phyloP scores from a whole-genome alignment of 2,113 vertebrate genomes.

The Passer domesticus region DNA sequence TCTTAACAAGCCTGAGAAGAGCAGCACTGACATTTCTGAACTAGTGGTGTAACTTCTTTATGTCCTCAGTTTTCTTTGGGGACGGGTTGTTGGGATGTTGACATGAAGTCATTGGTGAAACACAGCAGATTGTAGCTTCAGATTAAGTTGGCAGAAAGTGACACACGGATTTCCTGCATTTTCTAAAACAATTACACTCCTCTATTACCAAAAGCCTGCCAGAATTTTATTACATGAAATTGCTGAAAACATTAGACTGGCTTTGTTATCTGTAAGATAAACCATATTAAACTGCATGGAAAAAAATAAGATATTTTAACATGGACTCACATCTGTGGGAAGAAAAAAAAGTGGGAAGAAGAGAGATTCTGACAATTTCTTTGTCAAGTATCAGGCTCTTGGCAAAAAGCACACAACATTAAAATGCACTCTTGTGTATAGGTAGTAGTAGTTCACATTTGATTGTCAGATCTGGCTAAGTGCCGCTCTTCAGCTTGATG shows the following conservation, averaged over 20 bases:
- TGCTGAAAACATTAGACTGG: not conserved
- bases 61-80: not conserved
- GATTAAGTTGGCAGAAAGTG: not conserved
- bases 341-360: not conserved
- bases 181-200: not conserved
- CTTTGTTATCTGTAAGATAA: not conserved
- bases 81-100: not conserved
- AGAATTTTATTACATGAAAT: not conserved
- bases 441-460: slow-evolving; percentile 38
- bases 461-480: slow-evolving; percentile 73
- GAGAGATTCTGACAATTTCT: slow-evolving; percentile 64
- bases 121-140: not conserved
- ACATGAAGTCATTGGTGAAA: not conserved
- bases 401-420: slow-evolving; percentile 79
- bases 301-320: not conserved
- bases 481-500: slow-evolving; percentile 58
- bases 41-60: not conserved
- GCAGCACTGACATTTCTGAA: not conserved
- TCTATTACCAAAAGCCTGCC: not conserved
- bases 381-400: slow-evolving; percentile 78
- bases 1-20: not conserved
- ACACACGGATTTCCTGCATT: not conserved
- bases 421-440: slow-evolving; percentile 73
- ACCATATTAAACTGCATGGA: not conserved
- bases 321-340: not conserved